Evolutionary conservation across 2,797 vertebrate species (phyloP).

Genomic region (Argentina silus): DNA sequence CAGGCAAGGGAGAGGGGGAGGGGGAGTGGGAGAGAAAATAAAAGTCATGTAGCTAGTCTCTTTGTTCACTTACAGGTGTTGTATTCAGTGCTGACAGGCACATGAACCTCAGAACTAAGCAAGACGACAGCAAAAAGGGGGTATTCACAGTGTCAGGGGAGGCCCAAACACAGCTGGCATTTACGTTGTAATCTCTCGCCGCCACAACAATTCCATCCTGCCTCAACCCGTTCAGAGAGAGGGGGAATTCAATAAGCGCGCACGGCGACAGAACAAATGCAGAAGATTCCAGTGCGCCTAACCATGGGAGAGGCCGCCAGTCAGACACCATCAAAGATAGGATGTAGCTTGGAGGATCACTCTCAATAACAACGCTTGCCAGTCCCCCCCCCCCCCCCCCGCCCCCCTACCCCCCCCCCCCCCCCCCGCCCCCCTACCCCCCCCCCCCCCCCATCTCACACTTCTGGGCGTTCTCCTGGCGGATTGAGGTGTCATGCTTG

Average conservation of each 20-base stretch:
- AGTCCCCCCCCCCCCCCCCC: conserved; percentile 3
- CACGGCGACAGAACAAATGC: conserved; percentile 51
- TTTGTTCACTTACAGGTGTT: conserved; percentile 14
- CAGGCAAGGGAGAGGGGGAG: conserved; percentile 20
- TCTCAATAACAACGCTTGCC: conserved; percentile 60
- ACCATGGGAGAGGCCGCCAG: conserved; percentile 27
- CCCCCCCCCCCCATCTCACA: conserved; percentile 32
- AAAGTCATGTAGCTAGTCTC: conserved; percentile 25
- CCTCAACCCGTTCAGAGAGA: conserved; percentile 39
- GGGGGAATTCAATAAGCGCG: conserved; percentile 15
- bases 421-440: conserved; percentile 15
- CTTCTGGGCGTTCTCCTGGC: conserved; percentile 34
- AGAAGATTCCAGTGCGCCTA: conserved; percentile 43
- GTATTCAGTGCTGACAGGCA: conserved; percentile 25
- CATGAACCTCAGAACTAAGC: conserved; percentile 25
- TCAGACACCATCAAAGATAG: conserved; percentile 34
- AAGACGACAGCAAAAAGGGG: conserved; percentile 8
- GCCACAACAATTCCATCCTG: conserved; percentile 29
- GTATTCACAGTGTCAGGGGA: conserved; percentile 45
- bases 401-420: conserved; percentile 22
- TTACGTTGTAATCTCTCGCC: conserved; percentile 39
- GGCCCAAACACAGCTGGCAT: conserved; percentile 16
- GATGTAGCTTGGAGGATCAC: conserved; percentile 52
- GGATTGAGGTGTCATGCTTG: conserved; percentile 37
- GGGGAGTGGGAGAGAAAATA: conserved; percentile 35